A percentile compares a stretch with the other conserved stretches of the same genome.
Evolutionary conservation across 2,113 vertebrate genomes (phyloP).

Genomic region (Urocolius indicus): DNA sequence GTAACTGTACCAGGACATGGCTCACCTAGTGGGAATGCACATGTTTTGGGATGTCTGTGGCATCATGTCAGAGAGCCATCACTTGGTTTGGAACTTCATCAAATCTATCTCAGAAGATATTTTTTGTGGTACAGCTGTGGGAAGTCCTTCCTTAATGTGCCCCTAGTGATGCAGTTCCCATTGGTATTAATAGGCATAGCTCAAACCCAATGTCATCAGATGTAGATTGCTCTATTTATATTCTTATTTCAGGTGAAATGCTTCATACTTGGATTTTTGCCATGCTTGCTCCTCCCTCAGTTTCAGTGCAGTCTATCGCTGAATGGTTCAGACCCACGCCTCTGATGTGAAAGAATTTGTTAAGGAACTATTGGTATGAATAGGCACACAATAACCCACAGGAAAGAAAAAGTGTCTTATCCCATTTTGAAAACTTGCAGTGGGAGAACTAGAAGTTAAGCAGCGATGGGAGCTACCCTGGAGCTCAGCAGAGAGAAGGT

Average conservation of each 20-base stretch:
- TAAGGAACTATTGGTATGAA: not conserved
- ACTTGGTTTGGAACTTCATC: not conserved
- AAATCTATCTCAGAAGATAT: not conserved
- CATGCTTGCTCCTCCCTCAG: not conserved
- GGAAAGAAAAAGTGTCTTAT: not conserved
- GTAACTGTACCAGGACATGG: rapidly evolving
- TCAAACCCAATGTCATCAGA: not conserved
- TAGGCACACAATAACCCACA: not conserved
- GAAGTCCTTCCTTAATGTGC: not conserved
- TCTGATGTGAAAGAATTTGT: not conserved
- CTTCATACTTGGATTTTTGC: not conserved
- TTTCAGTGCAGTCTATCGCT: not conserved
- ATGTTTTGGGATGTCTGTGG: rapidly evolving
- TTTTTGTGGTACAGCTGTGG: not conserved
- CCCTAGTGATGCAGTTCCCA: not conserved
- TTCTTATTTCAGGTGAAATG: not conserved
- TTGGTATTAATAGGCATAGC: not conserved
- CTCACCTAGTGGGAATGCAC: rapidly evolving
- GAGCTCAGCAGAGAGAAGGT: not conserved
- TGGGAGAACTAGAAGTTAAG: not conserved
- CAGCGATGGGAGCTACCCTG: not conserved
- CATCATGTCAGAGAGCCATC: not conserved
- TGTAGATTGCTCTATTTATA: not conserved
- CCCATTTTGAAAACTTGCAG: not conserved
- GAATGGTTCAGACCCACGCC: not conserved